Base-by-base conservation (phyloP, 2,113 vertebrate species). In the Gobiocypris rarus region DNA sequence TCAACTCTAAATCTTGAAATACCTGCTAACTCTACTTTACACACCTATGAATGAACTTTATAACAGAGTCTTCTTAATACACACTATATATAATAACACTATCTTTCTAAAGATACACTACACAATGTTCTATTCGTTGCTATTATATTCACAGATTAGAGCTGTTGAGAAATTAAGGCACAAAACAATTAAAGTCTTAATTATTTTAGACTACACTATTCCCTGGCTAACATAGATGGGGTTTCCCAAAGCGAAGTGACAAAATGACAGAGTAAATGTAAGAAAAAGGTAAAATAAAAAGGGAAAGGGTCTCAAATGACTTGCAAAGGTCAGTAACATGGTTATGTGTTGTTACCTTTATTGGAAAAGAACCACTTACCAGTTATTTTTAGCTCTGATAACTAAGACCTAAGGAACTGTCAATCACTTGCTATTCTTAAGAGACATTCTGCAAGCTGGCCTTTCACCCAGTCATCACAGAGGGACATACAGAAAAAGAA, bases 371-470 rank as follows among this genome's bases (percentile, higher is more conserved):
- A 63, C 71, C 45, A 15, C 43, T 65, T 75, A 31, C 70, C 61
- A 54, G 58, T n/a, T 75, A 52, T 52, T 75, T 83, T 65, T 65
- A 75, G 43, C 11, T 24, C 73, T 52, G 45, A 34, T 38, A 31
- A 61, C 38, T 19, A 75, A 75, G 58, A 24, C 58, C 43, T 19
- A 83, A 83, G 24, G 56, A 83, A 11, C 28, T 59, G 70, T 34
- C 54, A 63, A n/a, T 75, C 54, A 82, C 48, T 13, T 48, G 28
- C 1, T 54, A 70, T 26, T 38, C 31, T 28, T 56, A 58, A 69
- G 31, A 58, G 67, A 34, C 19, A 43, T 43, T 28, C 10, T 58
- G 13, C 5, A n/a, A 45, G 34, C 41, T 63, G 76, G 61, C 34
- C 76, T 43, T 79, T 79, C n/a, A 63, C 58, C 56, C 34, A 41